These are phyloP conservation scores for Beris chalybata DNA, from an alignment of 2,888 invertebrate species.

Conservation along the genomic window DNA sequence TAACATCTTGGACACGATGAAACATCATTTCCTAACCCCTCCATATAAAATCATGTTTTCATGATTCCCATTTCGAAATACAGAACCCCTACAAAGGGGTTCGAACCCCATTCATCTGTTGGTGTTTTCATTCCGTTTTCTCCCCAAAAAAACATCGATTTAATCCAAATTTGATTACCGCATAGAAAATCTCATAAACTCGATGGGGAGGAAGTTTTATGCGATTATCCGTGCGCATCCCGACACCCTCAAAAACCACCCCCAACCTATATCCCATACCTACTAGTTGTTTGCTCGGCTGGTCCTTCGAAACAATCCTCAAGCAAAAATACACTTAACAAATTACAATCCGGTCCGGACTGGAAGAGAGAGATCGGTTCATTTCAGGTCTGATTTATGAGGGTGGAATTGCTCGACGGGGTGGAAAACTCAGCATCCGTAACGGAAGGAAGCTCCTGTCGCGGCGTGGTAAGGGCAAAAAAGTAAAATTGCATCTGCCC, in stretches of 20 bases:
- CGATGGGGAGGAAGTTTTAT: conserved; percentile 18
- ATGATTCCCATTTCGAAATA: conserved; percentile 23
- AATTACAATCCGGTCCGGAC: conserved; percentile 23
- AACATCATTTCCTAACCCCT: background rate
- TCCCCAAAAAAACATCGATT: conserved; percentile 38
- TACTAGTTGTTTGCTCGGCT: too few relatives aligned
- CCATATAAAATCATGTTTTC: conserved; percentile 21
- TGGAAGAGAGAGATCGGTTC: conserved; percentile 8
- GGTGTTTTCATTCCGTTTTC: conserved; percentile 26
- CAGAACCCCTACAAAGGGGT: background rate
- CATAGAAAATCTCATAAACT: conserved; percentile 30
- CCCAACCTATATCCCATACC: too few relatives aligned
- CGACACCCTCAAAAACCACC: too few relatives aligned
- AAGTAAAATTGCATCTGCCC: conserved; percentile 6
- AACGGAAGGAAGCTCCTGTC: conserved; percentile 32
- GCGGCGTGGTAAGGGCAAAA: background rate
- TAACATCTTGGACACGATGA: too few relatives aligned
- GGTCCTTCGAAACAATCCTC: background rate
- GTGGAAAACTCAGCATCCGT: conserved; percentile 37
- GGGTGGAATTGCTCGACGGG: conserved; percentile 27
- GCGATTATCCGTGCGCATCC: conserved; percentile 23
- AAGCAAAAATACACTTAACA: conserved; percentile 29
- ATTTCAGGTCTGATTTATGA: conserved; percentile 28
- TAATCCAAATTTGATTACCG: conserved; percentile 41
- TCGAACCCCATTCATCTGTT: background rate